Evolutionary conservation across 2,797 vertebrate genomes (phyloP).

Genomic region (Tolypeutes matacus): DNA sequence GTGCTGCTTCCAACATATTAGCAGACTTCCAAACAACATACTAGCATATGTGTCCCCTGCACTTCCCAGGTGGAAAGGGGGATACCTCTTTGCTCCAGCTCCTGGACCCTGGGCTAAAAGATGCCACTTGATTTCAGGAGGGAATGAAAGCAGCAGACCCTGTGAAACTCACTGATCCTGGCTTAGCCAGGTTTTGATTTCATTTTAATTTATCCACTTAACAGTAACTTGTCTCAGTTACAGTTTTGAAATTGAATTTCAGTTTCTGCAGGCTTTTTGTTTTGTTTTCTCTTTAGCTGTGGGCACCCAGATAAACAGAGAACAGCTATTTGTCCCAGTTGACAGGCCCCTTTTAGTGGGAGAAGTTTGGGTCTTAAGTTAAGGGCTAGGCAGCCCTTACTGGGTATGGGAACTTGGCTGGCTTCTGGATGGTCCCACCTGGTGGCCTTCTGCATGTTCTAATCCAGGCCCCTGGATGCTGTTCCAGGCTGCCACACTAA

Average conservation of each 20-base stretch:
- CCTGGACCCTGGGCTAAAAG: not conserved
- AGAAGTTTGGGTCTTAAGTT: not conserved
- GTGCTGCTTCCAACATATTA: constrained; percentile 58
- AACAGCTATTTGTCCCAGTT: not conserved
- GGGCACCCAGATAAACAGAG: not conserved
- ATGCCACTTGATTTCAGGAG: not conserved
- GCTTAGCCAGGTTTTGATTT: constrained; percentile 65
- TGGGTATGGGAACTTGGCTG: not conserved
- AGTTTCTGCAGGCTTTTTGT: not conserved
- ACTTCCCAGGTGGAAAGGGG: constrained; percentile 40
- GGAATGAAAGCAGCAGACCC: not conserved
- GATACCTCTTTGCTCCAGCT: constrained; percentile 29
- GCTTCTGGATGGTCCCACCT: not conserved
- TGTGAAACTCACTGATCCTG: not conserved
- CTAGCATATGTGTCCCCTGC: constrained; percentile 64
- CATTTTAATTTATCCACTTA: constrained; percentile 71
- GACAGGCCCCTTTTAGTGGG: not conserved
- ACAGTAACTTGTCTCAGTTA: constrained; percentile 43
- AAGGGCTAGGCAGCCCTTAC: not conserved
- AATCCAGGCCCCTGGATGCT: not conserved
- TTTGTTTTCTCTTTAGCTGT: not conserved
- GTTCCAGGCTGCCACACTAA: not conserved
- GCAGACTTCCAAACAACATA: constrained; percentile 68
- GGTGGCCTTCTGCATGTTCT: not conserved
- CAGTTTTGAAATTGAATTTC: constrained; percentile 65